A percentile compares a stretch with the other conserved stretches of the same genome.
Evolutionary conservation across 1,140 invertebrate species (phyloP).

Genomic region (Neocloeon triangulifer): DNA sequence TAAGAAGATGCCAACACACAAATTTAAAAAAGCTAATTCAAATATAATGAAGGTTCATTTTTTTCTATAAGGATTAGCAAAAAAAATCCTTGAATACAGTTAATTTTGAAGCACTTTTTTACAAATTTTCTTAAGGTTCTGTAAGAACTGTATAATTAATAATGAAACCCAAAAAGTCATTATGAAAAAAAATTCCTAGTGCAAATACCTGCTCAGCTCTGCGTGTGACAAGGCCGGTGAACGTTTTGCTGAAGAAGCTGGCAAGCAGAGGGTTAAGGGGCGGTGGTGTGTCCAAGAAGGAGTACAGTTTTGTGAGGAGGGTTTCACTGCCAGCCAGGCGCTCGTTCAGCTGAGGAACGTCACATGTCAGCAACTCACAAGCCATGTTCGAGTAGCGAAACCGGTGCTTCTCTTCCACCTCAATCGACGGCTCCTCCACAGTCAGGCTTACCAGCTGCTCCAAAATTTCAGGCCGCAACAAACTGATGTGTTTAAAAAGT

Average conservation of each 20-base stretch:
- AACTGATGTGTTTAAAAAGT: slow-evolving; percentile 24
- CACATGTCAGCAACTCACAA: slow-evolving; percentile 79
- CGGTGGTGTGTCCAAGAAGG: slow-evolving; percentile 65
- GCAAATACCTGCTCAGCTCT: slow-evolving; percentile 56
- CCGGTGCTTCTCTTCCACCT: slow-evolving; percentile 48
- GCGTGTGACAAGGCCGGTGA: slow-evolving; percentile 62
- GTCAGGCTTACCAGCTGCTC: slow-evolving; percentile 68
- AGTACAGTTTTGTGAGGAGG: slow-evolving; percentile 64
- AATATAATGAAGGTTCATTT: slow-evolving; percentile 1
- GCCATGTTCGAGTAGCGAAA: slow-evolving; percentile 85
- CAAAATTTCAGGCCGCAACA: slow-evolving; percentile 59
- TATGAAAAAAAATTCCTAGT: too few relatives aligned
- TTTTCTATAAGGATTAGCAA: not conserved
- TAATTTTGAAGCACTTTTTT: not conserved
- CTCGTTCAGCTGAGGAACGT: slow-evolving; percentile 68
- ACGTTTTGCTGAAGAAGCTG: slow-evolving; percentile 87
- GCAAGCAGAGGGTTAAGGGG: slow-evolving; percentile 82
- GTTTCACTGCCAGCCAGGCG: slow-evolving; percentile 51
- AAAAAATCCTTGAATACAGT: not conserved
- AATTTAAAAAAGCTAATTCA: slow-evolving; percentile 1
- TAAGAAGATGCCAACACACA: not conserved
- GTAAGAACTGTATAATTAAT: too few relatives aligned
- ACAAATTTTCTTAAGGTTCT: too few relatives aligned
- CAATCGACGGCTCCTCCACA: slow-evolving; percentile 56
- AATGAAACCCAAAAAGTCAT: too few relatives aligned